Evolutionary conservation across 2,888 invertebrate genomes (phyloP).

Genomic region (Xanthia icteritia): DNA sequence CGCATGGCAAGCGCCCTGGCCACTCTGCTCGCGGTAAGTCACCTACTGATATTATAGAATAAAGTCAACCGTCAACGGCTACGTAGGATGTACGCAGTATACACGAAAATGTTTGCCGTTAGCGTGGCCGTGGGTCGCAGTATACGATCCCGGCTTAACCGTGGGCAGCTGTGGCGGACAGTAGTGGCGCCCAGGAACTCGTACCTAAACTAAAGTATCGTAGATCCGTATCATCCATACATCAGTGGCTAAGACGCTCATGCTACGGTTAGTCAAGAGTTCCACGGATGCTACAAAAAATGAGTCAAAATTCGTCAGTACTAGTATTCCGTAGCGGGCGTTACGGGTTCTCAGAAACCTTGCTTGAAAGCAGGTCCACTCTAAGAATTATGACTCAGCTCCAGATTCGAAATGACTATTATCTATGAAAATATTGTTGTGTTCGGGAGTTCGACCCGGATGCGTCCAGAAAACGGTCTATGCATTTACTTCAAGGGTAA

Average conservation of each 20-base stretch:
- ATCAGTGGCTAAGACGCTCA: neutral
- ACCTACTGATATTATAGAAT: neutral
- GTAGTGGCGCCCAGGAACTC: neutral
- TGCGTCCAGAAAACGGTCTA: neutral
- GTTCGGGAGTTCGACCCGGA: neutral
- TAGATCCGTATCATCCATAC: neutral
- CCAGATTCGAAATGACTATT: neutral
- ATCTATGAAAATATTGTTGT: neutral
- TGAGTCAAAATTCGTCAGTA: neutral
- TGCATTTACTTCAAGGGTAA: conserved; percentile 11
- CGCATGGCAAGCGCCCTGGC: conserved; percentile 93
- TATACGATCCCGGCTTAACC: neutral
- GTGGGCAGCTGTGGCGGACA: neutral
- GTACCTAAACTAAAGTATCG: neutral
- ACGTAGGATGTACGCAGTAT: neutral
- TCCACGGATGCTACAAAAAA: neutral
- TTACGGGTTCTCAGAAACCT: neutral
- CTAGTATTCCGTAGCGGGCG: neutral
- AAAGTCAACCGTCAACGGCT: neutral
- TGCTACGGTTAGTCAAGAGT: neutral
- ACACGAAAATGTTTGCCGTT: neutral
- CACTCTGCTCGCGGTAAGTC: conserved; percentile 94
- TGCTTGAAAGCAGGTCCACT: neutral
- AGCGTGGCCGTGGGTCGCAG: neutral
- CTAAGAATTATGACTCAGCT: neutral